Evolutionary conservation across 2,888 invertebrate species (phyloP).

Genomic region (Therioaphis trifolii): DNA sequence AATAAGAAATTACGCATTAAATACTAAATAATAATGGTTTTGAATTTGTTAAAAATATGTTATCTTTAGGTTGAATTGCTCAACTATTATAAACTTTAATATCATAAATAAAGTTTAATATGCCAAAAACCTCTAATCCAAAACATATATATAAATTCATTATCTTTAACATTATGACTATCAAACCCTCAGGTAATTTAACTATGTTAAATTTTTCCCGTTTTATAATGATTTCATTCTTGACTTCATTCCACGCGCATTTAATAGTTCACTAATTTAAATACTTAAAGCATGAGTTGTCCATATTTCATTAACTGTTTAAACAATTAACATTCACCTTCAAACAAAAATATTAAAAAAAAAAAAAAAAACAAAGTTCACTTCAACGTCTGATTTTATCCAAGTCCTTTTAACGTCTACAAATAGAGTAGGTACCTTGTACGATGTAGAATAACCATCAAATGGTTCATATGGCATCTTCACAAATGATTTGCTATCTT

Average conservation of each 20-base stretch:
- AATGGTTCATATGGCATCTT: constrained; percentile 42
- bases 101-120: not conserved
- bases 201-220: constrained; percentile 31
- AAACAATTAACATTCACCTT: constrained; percentile 58
- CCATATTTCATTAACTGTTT: constrained; percentile 42
- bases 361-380: constrained; percentile 40
- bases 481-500: constrained; percentile 50
- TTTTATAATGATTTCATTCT: constrained; percentile 36
- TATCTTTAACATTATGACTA: constrained; percentile 10
- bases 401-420: constrained; percentile 52
- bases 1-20: too few relatives aligned
- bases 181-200: constrained; percentile 13
- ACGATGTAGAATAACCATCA: constrained; percentile 49
- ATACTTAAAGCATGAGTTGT: constrained; percentile 35
- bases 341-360: constrained; percentile 56
- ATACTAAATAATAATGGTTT: too few relatives aligned
- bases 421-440: constrained; percentile 56
- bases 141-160: constrained; percentile 11
- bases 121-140: constrained; percentile 47
- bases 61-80: not conserved
- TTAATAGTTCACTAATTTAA: constrained; percentile 45
- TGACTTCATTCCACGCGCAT: constrained; percentile 45
- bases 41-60: not conserved
- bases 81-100: not conserved
- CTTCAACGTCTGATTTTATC: constrained; percentile 50